Conservation (phyloP, 1,140 invertebrate genomes). For the Ooceraea biroi region DNA sequence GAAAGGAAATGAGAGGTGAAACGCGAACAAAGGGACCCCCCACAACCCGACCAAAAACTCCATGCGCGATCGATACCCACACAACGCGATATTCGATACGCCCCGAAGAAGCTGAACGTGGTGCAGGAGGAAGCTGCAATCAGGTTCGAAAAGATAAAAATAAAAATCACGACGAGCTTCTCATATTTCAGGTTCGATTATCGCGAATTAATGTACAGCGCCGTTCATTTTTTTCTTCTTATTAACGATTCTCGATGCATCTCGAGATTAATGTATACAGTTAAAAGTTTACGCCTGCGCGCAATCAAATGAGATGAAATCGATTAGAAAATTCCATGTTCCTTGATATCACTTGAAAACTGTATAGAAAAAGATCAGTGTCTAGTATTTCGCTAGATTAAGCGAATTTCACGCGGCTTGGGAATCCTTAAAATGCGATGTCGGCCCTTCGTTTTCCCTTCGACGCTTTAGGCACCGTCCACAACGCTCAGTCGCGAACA, state of each 20-base stretch:
- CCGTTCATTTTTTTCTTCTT: neutral
- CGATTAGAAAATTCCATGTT: neutral
- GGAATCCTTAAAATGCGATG: neutral
- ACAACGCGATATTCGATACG: constrained; percentile 65
- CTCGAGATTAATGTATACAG: neutral
- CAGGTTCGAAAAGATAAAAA: constrained; percentile 43
- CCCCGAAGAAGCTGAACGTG: constrained; percentile 50
- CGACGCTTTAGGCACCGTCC: constrained; percentile 11
- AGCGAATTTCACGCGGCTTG: constrained; percentile 6
- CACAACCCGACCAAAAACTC: constrained; percentile 56
- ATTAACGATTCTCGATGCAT: neutral
- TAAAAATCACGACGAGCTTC: neutral
- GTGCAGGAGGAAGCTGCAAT: constrained; percentile 59
- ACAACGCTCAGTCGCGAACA: constrained; percentile 29
- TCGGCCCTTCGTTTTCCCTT: neutral
- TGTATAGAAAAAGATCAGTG: neutral
- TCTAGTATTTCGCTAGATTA: neutral
- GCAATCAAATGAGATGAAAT: neutral
- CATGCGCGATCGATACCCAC: constrained; percentile 65
- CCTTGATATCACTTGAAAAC: neutral
- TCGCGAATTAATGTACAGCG: neutral
- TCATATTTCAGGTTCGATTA: constrained; percentile 19
- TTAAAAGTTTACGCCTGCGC: neutral
- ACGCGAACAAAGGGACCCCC: constrained; percentile 63
- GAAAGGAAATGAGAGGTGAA: constrained; percentile 30